Evolutionary conservation across 1,140 invertebrate genomes (phyloP).

Genomic region (Neoseiulus cucumeris): DNA sequence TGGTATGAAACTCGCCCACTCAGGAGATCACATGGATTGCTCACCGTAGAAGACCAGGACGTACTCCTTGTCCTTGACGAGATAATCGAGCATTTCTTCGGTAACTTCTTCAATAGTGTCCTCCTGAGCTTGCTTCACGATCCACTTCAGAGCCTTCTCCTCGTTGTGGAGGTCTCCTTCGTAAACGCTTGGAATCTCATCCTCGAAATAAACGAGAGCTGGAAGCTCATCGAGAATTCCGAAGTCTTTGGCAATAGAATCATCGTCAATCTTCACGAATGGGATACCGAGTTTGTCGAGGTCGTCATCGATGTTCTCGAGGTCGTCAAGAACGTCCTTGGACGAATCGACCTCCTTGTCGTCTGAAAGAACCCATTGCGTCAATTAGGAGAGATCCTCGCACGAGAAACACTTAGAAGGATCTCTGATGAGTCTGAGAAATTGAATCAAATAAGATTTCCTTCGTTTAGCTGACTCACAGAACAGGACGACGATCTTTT

Average conservation of each 20-base stretch:
- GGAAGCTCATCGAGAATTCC: conserved; percentile 58
- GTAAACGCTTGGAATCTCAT: conserved; percentile 73
- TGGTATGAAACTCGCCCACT: neutral
- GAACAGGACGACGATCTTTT: conserved; percentile 77
- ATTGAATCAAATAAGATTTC: neutral
- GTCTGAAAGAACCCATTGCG: too few relatives aligned
- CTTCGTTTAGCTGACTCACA: conserved; percentile 40
- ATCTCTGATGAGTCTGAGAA: neutral
- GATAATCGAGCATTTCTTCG: conserved; percentile 22
- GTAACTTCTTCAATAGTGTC: conserved; percentile 15
- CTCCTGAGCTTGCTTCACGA: conserved; percentile 7
- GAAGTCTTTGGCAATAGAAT: conserved; percentile 54
- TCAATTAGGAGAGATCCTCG: too few relatives aligned
- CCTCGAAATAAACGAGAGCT: conserved; percentile 75
- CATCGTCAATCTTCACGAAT: conserved; percentile 78
- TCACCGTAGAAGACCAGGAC: conserved; percentile 23
- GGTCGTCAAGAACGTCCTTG: conserved; percentile 60
- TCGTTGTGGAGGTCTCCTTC: conserved; percentile 36
- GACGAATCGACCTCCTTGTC: conserved; percentile 71
- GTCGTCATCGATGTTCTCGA: conserved; percentile 84
- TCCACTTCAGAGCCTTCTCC: conserved; percentile 6
- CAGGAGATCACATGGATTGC: neutral
- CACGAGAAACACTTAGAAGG: neutral
- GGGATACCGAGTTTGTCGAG: conserved; percentile 68
- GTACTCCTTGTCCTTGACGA: conserved; percentile 22